Percentiles rank a stretch among this genome's conserved stretches.
Evolutionary conservation across 2,888 invertebrate species (phyloP).

Genomic region (Agrenia bidenticulata): DNA sequence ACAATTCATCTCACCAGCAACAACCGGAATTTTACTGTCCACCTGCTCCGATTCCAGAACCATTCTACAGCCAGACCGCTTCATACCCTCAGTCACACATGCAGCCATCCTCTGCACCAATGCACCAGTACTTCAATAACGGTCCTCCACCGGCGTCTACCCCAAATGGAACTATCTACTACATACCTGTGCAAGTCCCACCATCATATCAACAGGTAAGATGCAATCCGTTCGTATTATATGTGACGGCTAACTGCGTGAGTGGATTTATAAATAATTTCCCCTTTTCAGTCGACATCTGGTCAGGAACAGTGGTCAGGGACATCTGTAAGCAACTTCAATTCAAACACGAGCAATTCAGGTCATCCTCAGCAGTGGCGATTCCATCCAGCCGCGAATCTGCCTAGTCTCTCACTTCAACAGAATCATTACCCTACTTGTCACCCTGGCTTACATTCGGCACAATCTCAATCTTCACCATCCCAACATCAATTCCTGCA

Average conservation of each 20-base stretch:
- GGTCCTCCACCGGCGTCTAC: constrained; percentile 1
- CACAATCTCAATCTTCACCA: constrained; percentile 7
- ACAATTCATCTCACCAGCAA: constrained; percentile 13
- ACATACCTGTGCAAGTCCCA: neutral
- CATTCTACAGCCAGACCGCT: constrained; percentile 40
- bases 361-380: too few relatives aligned
- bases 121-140: neutral
- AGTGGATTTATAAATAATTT: too few relatives aligned
- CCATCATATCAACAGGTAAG: constrained; percentile 9
- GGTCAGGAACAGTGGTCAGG: neutral
- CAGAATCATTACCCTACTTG: neutral
- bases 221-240: too few relatives aligned
- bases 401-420: neutral
- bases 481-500: neutral
- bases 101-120: neutral
- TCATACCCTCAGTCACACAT: constrained; percentile 25
- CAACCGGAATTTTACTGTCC: constrained; percentile 39
- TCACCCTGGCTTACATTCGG: too few relatives aligned
- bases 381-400: too few relatives aligned
- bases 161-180: constrained; percentile 1
- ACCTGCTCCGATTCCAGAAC: constrained; percentile 37
- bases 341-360: too few relatives aligned
- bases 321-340: too few relatives aligned
- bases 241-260: too few relatives aligned
- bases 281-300: neutral